Evolutionary conservation across 2,113 vertebrate species (phyloP), one percentile per base, ranked within the genome.

Genomic region (Ramphastos sulfuratus): DNA sequence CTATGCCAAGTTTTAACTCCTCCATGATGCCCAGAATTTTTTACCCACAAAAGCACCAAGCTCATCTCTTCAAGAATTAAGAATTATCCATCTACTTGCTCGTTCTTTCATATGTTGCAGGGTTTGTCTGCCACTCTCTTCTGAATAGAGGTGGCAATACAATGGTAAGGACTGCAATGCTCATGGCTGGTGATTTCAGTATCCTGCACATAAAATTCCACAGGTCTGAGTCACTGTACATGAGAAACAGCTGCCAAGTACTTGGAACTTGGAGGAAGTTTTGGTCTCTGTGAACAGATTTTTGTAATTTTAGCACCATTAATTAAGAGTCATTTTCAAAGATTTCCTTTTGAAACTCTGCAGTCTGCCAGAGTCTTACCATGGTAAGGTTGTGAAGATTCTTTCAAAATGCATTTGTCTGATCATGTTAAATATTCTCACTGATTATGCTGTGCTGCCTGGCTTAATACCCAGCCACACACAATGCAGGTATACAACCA

Each of bases 271-370:
- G 50, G 67, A 88, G 80, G 67, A 96, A 96, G 95, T 94, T 94
- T 90, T 84, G 91, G 80, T 93, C 74, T 87, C 90, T 90, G 89
- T 12, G 85, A 96, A 93, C 92, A 96, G 92, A 96, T 96, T 96
- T 94, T 83, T 94, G 80, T 95, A 85, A 95, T 92, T 96, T 95
- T 94, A 96, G 89, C 94, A 94, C 81, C 77, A 91, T 93, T 95
- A 94, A 96, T 94, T 94, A 93, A 52, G 58, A 96, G 67, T 59
- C 75, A 56, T 93, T 91, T 85, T 80, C 67, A 74, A 94, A 95
- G 64, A 92, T 35, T 74, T 87, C 72, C 79, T 93, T 87, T 70
- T 66, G 72, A 73, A 89, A 87, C 90, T 91, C 37, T 19, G 39
- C 82, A 92, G 87, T 66, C 74, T 94, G 82, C 33, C 1, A 4